Evolutionary conservation across 2,888 invertebrate genomes (phyloP), one percentile per base, ranked within the genome.

Genomic region (Parnassius glacialis): DNA sequence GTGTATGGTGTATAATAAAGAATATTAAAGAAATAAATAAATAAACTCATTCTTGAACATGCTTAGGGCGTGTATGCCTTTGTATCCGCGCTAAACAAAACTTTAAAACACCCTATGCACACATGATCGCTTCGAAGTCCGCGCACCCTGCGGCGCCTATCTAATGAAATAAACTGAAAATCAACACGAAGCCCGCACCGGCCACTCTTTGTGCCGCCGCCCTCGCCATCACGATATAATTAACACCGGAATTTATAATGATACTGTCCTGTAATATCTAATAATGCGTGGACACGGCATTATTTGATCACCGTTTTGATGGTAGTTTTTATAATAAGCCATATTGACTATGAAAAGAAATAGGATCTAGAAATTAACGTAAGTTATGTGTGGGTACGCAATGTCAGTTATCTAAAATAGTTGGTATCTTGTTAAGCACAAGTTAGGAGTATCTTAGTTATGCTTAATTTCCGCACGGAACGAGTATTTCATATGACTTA

Each of bases 141-240:
- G 85, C 84, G 85, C 84, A 73, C 85, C 91, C 92, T 85, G 90
- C 86, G 74, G 92, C 80, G 91, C 75, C 71, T 78, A 79, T 84
- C 89, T 92, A 92, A 92, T 92, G 92, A 92, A 92, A 92, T 92
- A 92, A 91, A 90, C 91, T 90, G 90, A 92, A 92, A 92, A 90
- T 90, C 92, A 92, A 92, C 92, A 92, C 68, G 68, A 63, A 68
- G 69, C 67, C 73, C 76, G 72, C 74, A 77, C 71, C 68, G 64
- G 69, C 72, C 67, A 65, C 69, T 69, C 73, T 73, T 74, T 73
- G 73, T 67, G 67, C 71, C 76, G 74, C 72, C 75, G 73, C 67
- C 69, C 11, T 47, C 25, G 44, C 63, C 56, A 77, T 81, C 86
- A 84, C 87, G 84, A 85, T 84, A 85, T 85, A 87, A 90, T 90